phyloP scores from a whole-genome alignment of 2,888 invertebrate species.

The Pecten maximus region DNA sequence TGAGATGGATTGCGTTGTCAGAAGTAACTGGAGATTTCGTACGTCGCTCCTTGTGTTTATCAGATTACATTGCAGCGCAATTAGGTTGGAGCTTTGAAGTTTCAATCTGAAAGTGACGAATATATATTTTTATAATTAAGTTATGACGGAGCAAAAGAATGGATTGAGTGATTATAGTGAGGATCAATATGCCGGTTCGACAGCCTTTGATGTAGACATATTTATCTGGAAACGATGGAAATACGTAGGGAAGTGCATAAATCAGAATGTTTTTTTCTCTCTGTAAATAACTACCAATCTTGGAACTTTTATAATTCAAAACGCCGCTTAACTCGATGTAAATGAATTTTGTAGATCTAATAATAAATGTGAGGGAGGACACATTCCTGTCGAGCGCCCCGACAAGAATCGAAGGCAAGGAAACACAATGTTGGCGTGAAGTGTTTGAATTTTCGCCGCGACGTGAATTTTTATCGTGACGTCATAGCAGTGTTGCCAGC shows the following conservation, averaged over 20 bases:
- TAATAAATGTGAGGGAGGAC: no score
- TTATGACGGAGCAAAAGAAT: neutral
- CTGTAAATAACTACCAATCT: no score
- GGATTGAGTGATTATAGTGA: neutral
- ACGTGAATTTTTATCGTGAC: no score
- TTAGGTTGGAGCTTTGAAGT: constrained; percentile 19
- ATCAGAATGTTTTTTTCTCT: neutral
- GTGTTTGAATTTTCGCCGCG: no score
- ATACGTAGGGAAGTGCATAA: neutral
- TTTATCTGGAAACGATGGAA: neutral
- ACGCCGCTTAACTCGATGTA: no score
- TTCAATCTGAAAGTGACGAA: constrained; percentile 13
- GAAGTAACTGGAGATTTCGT: neutral
- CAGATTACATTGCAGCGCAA: neutral
- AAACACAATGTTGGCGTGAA: no score
- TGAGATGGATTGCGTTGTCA: neutral
- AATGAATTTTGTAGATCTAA: no score
- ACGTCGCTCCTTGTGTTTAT: neutral
- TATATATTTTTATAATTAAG: neutral
- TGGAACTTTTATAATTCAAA: no score
- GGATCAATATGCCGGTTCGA: neutral
- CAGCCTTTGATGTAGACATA: neutral
- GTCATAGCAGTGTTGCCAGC: no score
- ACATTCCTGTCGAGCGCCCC: no score
- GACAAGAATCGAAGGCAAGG: no score